Conservation (phyloP, 2,888 invertebrate genomes). For the Corbicula japonica region DNA sequence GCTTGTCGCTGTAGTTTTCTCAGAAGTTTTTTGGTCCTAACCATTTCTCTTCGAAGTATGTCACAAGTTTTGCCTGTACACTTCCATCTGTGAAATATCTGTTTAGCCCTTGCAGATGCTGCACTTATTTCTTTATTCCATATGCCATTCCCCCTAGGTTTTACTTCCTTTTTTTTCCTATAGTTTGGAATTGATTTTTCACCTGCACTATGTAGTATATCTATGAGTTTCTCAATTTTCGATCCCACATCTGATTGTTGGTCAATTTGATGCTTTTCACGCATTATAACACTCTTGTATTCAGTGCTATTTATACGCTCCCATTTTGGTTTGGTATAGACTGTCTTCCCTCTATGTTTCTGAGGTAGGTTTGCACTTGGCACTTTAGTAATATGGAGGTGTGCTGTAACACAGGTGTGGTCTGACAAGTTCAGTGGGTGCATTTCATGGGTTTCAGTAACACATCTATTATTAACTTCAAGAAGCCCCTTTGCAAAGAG, state of each 20-base stretch:
- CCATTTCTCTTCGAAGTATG: neutral
- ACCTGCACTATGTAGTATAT: neutral
- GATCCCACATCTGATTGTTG: neutral
- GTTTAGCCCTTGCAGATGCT: no score
- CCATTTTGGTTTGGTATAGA: neutral
- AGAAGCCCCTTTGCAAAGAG: neutral
- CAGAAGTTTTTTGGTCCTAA: neutral
- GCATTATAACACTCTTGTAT: neutral
- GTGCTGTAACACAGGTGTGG: neutral
- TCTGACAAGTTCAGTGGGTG: neutral
- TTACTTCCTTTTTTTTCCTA: neutral
- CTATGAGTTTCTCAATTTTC: neutral
- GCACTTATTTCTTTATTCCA: slow-evolving; percentile 2
- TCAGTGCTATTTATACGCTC: neutral
- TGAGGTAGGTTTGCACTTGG: neutral
- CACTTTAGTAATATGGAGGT: no score
- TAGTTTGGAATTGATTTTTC: neutral
- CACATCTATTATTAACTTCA: no score
- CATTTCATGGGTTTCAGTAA: neutral
- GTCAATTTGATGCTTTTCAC: neutral
- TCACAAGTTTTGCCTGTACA: neutral
- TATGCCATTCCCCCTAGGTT: neutral
- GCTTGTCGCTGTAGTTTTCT: slow-evolving; percentile 1
- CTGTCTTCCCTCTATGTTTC: neutral
- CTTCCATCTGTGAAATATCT: neutral